phyloP scores from a whole-genome alignment of 2,113 vertebrate genomes.

The Climacteris rufus region DNA sequence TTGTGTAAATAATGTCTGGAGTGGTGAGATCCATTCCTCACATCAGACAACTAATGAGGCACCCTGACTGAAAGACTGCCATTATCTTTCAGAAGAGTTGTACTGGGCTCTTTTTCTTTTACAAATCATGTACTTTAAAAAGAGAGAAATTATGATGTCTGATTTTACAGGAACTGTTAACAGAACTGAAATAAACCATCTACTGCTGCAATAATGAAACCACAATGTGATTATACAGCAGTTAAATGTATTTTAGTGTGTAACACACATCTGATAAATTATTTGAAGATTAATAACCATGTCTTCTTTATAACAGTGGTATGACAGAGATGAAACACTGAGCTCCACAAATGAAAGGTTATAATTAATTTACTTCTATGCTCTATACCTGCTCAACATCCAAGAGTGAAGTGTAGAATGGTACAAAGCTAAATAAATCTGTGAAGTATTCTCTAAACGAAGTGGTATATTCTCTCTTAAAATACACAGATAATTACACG shows the following conservation, averaged over 20 bases:
- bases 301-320: constrained; percentile 44
- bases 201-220: constrained; percentile 47
- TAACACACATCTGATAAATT: constrained; percentile 66
- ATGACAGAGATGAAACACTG: constrained; percentile 61
- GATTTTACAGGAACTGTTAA: constrained; percentile 35
- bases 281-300: constrained; percentile 69
- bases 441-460: constrained; percentile 29
- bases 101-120: not conserved
- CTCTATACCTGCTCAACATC: constrained; percentile 5
- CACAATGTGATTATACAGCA: constrained; percentile 55
- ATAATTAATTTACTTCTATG: constrained; percentile 61
- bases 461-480: not conserved
- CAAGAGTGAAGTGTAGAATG: constrained; percentile 36
- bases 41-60: constrained; percentile 30
- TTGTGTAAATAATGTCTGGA: not conserved
- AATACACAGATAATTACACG: not conserved
- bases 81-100: not conserved
- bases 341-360: constrained; percentile 47
- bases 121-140: not conserved
- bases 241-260: constrained; percentile 36
- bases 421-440: constrained; percentile 50
- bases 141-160: not conserved
- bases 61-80: not conserved
- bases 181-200: constrained; percentile 62
- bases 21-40: not conserved